phyloP scores from a whole-genome alignment of 1,140 invertebrate genomes.

The Diachasma alloeum region DNA sequence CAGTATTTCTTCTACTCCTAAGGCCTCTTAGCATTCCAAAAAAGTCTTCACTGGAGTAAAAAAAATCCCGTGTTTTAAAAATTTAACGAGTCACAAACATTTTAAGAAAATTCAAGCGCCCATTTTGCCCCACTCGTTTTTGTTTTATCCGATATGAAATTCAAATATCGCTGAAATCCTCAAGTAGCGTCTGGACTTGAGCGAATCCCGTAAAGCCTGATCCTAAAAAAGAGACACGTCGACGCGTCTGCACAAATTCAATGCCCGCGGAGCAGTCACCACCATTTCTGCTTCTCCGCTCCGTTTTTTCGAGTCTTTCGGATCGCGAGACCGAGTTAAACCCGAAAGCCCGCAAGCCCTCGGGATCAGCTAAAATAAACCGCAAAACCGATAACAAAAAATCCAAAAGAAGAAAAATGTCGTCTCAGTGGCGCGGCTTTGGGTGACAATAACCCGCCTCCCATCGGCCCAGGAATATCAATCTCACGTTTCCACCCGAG shows the following conservation, averaged over 20 bases:
- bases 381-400: neutral
- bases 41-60: too few species aligned
- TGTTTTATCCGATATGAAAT: too few species aligned
- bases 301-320: neutral
- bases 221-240: neutral
- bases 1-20: too few species aligned
- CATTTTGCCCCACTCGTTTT: too few species aligned
- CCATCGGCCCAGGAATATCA: neutral
- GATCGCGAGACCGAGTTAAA: neutral
- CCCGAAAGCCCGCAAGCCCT: too few species aligned
- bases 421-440: slow-evolving; percentile 27
- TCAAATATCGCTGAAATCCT: too few species aligned
- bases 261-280: slow-evolving; percentile 1
- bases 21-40: too few species aligned
- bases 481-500: neutral
- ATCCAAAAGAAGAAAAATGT: slow-evolving; percentile 11
- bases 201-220: too few species aligned
- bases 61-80: too few species aligned
- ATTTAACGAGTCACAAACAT: too few species aligned
- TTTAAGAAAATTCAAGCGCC: too few species aligned
- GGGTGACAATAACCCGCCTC: slow-evolving; percentile 26
- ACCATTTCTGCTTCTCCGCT: neutral
- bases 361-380: neutral
- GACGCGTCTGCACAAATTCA: neutral
- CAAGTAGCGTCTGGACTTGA: too few species aligned